Evolutionary conservation across 2,113 vertebrate species (phyloP), one percentile per base, ranked within the genome.

Genomic region (Siniperca knerii): DNA sequence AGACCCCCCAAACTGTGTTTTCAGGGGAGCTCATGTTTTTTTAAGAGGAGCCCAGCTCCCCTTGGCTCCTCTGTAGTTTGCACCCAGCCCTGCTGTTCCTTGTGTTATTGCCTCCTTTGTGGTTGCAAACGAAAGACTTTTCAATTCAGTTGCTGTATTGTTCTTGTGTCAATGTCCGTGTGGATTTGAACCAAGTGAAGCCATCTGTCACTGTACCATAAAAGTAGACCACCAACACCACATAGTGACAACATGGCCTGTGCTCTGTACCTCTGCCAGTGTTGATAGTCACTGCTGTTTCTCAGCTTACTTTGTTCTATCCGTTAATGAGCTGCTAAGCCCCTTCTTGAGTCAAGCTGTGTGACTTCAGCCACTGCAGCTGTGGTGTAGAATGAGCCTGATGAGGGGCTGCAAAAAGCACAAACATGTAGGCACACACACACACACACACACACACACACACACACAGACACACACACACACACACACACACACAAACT

Each of bases 311-410:
- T 94, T 93, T 93, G 80, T 93, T 91, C 81, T 81, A 60, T 85
- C 75, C 37, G 72, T 91, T 93, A 93, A 95, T 92, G 70, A 93
- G 89, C 93, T 91, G 90, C 84, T 90, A 90, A 94, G 81, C 79
- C 4, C 68, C 77, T 88, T 79, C 71, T 75, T 29, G 54, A 89
- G 86, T 82, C 87, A 86, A 87, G 83, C 81, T 92, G 89, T 79
- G 90, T 92, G 69, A 94, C 85, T 90, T 88, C 82, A 94, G 90
- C 89, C 68, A 48, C 86, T 79, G 87, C 89, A 94, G 91, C 90
- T 92, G 92, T 89, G 83, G 79, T 87, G 67, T 29, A 90, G 89
- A 93, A 92, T 84, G 82, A 91, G 71, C 61, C 73, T 88, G 91
- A 89, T 89, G 89, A 92, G 65, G 76, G 72, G 35, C 82, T 84